A percentile compares a stretch with the other conserved stretches of the same genome.
phyloP scores from a whole-genome alignment of 2,888 invertebrate species.

The Vesta saturnalis region DNA sequence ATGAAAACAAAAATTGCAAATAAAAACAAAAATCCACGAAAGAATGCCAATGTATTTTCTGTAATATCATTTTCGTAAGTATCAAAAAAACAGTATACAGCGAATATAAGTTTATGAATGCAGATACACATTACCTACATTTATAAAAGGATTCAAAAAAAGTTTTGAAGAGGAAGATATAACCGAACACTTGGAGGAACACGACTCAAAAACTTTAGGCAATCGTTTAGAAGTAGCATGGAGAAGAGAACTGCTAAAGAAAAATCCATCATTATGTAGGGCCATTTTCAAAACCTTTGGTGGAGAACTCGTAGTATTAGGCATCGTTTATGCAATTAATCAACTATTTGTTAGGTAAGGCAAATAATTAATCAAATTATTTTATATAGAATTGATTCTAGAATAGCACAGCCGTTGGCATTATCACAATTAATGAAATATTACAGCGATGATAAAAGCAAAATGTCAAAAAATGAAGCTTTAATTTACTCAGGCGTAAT shows the following conservation, averaged over 20 bases:
- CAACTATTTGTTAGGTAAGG: constrained; percentile 6
- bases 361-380: not conserved
- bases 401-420: constrained; percentile 7
- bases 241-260: constrained; percentile 40
- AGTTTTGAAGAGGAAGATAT: constrained; percentile 64
- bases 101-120: constrained; percentile 39
- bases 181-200: constrained; percentile 63
- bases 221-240: constrained; percentile 68
- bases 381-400: not conserved
- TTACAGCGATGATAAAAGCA: not conserved
- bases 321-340: constrained; percentile 23
- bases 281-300: constrained; percentile 50
- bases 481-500: constrained; percentile 7
- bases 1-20: constrained; percentile 5
- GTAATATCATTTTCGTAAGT: constrained; percentile 5
- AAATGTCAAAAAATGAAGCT: not conserved
- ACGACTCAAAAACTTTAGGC: constrained; percentile 71
- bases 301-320: constrained; percentile 43
- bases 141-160: constrained; percentile 61
- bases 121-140: constrained; percentile 65
- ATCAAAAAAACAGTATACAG: not conserved
- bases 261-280: constrained; percentile 46
- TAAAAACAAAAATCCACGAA: constrained; percentile 6
- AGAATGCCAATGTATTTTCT: constrained; percentile 9
- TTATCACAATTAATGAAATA: constrained; percentile 12